Evolutionary conservation across 1,140 invertebrate species (phyloP), one percentile per base, ranked within the genome.

Genomic region (Brachionus koreanus): DNA sequence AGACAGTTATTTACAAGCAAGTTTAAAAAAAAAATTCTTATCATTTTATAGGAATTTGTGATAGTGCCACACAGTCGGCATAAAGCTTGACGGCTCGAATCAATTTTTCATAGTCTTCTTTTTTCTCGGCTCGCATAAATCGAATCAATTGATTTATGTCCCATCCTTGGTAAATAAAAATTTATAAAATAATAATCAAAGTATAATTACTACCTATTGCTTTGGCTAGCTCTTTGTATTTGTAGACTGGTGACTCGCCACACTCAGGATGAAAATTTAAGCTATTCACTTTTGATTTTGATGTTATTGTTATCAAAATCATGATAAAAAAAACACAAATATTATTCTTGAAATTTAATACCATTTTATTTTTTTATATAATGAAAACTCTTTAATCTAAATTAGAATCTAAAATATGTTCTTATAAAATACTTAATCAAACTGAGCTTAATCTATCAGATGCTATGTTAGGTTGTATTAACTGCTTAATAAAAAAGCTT

Each of bases 181-280:
- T 10, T 52, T 13, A n/a, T 52, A 49, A 19, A 52, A 61, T 5
- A 57, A 35, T 49, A 19, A 33, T 6, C 12, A 29, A 77, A 13
- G 39, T n/a, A 16, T n/a, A n/a, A n/a, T n/a, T n/a, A 37, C 16
- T 79, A 79, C 76, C 76, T 37, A 79, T 79, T 7, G 76, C 76
- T 37, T 65, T 57, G 29, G 76, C 76, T 3, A 79, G 37, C 16
- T 79, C 76, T 37, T 43, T 57, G 19, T 79, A 79, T 49, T 79
- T 79, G 33, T 61, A 63, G 10, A 65, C 35, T 19, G 76, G 76
- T 13, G 76, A 65, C 19, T 57, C 76, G n/a, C 76, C 76, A 61
- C 76, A 79, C 57, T 79, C 76, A 3, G 76, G 76, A 79, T 79
- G 76, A 65, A 37, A 61, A 79, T 61, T 65, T 37, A 39, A 49